phyloP scores from a whole-genome alignment of 2,113 vertebrate genomes.

The Oenanthe oenanthe region DNA sequence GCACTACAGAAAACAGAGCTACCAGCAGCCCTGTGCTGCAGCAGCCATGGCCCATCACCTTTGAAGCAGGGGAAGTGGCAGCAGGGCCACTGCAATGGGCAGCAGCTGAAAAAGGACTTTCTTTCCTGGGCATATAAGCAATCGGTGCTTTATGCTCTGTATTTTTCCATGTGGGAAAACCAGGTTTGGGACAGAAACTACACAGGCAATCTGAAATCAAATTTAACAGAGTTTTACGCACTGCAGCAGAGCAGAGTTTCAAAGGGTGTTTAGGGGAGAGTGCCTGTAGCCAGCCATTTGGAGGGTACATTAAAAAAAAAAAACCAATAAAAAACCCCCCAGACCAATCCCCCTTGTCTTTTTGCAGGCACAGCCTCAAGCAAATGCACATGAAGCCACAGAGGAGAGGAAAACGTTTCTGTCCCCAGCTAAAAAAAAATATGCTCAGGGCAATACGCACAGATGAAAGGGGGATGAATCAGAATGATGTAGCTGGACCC shows the following conservation, averaged over 20 bases:
- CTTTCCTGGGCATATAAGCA: not conserved
- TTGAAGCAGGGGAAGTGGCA: not conserved
- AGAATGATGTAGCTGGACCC: not conserved
- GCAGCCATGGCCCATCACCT: fast-evolving
- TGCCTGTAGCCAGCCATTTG: not conserved
- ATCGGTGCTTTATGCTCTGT: not conserved
- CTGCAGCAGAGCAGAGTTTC: not conserved
- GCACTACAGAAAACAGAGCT: fast-evolving
- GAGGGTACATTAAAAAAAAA: not conserved
- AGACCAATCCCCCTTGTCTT: not conserved
- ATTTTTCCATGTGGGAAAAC: not conserved
- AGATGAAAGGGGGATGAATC: not conserved
- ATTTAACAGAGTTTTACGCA: not conserved
- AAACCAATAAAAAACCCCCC: not conserved
- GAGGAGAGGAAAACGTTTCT: not conserved
- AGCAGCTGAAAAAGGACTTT: not conserved
- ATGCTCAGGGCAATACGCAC: not conserved
- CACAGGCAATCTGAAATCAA: not conserved
- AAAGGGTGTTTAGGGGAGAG: not conserved
- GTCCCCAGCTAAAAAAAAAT: not conserved
- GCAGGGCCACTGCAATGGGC: fast-evolving
- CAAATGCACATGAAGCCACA: not conserved
- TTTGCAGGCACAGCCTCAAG: not conserved
- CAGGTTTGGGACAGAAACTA: not conserved
- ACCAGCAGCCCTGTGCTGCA: not conserved